Base-by-base conservation (phyloP, 2,888 invertebrate genomes). In the Marasmarcha lunaedactyla region DNA sequence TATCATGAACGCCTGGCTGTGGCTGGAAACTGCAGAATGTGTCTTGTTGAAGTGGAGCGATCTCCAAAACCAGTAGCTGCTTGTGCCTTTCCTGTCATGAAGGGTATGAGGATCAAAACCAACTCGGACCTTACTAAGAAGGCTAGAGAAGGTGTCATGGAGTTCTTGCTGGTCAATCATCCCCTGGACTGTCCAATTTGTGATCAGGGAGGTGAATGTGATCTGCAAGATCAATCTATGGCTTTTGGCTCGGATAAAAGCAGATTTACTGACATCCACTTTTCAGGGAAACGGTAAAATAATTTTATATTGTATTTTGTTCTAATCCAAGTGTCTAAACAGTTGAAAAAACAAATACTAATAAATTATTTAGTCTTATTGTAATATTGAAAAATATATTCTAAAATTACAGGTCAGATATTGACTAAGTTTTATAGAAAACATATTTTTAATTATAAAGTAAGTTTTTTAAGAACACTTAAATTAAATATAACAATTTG, bases 31-130 rank as follows among this genome's bases (percentile, higher is more conserved):
- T 99, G 98, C 66, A 89, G 99, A 47, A 99, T 99, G 99, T 99
- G 99, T 77, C 86, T 99, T 15, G 99, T 99, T 0, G 99, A 99
- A 79, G 97, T 99, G 9, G 99, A 99, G 69, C 98, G 95, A 69
- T 95, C 97, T 33, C 92, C 97, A 1, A 97, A 99, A 86, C 98
- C 98, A 0, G 94, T 97, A 0, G 99, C 99, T 6, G 97, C 98
- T 1, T 99, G 99, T 73, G 99, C 99, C 10, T 99, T 99, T 98
- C 99, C 99, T 0, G 98, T 99, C 0, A 97, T 99, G 98, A 98
- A 98, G 74, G 99, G 98, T n/a, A 96, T 95, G 99, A 89, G 93
- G 50, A 90, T 99, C 13, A 98, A 98, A 72, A 99, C 99, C 13
- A 94, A 99, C 70, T 98, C 98, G 0, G 95, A 96, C 53, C 86